Evolutionary conservation across 2,888 invertebrate species (phyloP).

Genomic region (Trachelus iudaicus): DNA sequence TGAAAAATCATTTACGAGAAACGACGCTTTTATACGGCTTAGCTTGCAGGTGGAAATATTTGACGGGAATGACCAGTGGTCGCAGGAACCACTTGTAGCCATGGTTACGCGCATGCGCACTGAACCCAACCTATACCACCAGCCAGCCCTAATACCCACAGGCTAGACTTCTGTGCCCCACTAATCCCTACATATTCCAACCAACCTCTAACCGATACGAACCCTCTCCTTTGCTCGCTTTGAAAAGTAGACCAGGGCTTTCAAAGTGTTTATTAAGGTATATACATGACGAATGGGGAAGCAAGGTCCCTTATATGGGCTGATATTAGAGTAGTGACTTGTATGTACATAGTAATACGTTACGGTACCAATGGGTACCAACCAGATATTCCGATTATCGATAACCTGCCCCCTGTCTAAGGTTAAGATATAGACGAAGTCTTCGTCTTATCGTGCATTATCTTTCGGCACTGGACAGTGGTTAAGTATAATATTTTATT

Average conservation of each 20-base stretch:
- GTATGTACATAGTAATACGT: background rate
- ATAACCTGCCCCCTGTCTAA: background rate
- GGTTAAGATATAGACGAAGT: background rate
- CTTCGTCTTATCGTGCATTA: background rate
- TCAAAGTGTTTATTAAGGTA: background rate
- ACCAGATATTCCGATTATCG: background rate
- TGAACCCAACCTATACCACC: background rate
- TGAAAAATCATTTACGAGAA: slow-evolving; percentile 8
- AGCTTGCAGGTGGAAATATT: slow-evolving; percentile 15
- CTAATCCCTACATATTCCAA: background rate
- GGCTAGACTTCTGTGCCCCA: background rate
- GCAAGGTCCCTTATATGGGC: background rate
- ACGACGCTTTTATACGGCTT: slow-evolving; percentile 15
- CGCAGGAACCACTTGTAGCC: slow-evolving; percentile 28
- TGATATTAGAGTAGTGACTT: background rate
- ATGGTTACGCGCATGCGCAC: slow-evolving; percentile 36
- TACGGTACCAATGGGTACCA: background rate
- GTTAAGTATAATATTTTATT: background rate
- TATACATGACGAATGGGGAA: background rate
- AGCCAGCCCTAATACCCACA: background rate
- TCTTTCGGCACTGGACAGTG: background rate
- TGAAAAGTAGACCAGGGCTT: background rate
- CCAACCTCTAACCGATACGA: background rate
- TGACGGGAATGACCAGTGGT: slow-evolving; percentile 16
- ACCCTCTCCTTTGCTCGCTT: background rate